Percentiles rank a stretch among this genome's conserved stretches.
Evolutionary conservation across 2,888 invertebrate genomes (phyloP).

Genomic region (Colletes collaris): DNA sequence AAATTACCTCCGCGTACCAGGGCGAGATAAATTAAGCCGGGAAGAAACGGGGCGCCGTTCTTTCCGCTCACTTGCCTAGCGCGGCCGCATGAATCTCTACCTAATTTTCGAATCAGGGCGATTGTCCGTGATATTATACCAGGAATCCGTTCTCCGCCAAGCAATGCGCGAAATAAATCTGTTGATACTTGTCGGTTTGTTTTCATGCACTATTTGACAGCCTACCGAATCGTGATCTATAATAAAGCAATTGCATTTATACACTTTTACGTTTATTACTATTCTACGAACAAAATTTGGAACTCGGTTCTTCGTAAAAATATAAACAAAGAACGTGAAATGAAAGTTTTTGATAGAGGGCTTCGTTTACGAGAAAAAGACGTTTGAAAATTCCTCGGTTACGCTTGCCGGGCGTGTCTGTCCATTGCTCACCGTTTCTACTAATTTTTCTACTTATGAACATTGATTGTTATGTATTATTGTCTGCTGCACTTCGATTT

Average conservation of each 20-base stretch:
- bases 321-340: no score
- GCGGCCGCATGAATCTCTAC: conserved; percentile 52
- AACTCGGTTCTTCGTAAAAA: no score
- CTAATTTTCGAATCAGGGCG: conserved; percentile 59
- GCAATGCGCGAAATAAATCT: conserved; percentile 12
- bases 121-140: conserved; percentile 58
- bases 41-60: conserved; percentile 61
- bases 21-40: conserved; percentile 74
- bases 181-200: conserved; percentile 8
- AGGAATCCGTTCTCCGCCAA: conserved; percentile 9
- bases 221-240: background rate
- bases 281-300: no score
- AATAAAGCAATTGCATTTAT: background rate
- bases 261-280: no score
- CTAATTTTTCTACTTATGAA: no score
- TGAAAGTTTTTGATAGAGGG: no score
- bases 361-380: no score
- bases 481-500: no score
- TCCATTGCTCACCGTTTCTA: no score
- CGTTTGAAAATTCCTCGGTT: no score
- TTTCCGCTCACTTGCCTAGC: conserved; percentile 55
- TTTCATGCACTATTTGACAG: background rate
- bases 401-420: no score
- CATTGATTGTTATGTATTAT: no score
- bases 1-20: conserved; percentile 74